Evolutionary conservation across 2,113 vertebrate species (phyloP), one percentile per base, ranked within the genome.

Genomic region (Brienomyrus longianalis): DNA sequence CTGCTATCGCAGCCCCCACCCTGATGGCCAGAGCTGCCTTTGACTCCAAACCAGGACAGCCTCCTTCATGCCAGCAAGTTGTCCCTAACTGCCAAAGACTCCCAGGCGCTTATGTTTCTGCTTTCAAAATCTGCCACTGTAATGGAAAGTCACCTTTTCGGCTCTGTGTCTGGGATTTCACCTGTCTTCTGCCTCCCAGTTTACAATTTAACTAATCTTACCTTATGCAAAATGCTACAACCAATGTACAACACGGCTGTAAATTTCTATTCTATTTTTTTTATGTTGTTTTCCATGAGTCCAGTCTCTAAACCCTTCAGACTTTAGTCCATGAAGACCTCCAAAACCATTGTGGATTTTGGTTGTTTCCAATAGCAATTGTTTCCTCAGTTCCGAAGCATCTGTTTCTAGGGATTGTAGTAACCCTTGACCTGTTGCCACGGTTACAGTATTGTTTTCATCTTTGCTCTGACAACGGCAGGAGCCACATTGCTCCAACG

Each of bases 361-460:
- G 48, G 88, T 66, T 89, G 91, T 93, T 93, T 87, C 93, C 90
- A 91, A 91, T 92, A 91, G 91, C 86, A 89, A 56, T 90, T 27
- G 47, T 91, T 88, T 48, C 21, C 56, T 86, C 59, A 77, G 88
- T 86, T 90, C 90, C 77, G 48, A 48, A 48, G 80, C 62, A 90
- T 59, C 90, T 88, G 52, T 83, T 83, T 89, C 56, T 48, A 86
- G 48, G 83, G 83, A 21, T 50, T 86, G 21, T 89, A 80, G 84
- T 54, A 83, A 59, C 90, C 50, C 19, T 54, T 88, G 83, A 89
- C 89, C 89, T 35, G 87, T 92, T 92, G 90, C 45, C 91, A 91
- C 90, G 89, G 90, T 87, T 90, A 92, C 90, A 43, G 88, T 35
- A 15, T 52, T 74, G 77, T 45, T 88, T 48, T 88, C 43, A 74